These are phyloP conservation scores for Myotis findleyi DNA, from an alignment of 2,797 vertebrate species.

Conservation along the genomic window DNA sequence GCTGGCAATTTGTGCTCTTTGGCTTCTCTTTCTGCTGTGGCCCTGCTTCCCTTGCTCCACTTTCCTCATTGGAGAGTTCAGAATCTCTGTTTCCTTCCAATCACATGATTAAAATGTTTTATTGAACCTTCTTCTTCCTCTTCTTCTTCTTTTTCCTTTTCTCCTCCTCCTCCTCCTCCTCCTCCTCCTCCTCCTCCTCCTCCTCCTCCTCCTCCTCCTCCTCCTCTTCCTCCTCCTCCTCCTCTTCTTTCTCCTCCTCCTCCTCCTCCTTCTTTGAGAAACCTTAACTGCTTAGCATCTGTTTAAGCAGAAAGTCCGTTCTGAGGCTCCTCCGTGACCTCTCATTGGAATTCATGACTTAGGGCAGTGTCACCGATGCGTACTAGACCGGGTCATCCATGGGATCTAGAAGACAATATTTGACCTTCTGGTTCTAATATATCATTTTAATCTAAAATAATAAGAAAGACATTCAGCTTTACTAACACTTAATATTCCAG, in stretches of 20 bases:
- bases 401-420: background rate
- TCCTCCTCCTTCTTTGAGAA: background rate
- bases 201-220: background rate
- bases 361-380: background rate
- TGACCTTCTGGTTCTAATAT: background rate
- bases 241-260: too few species aligned
- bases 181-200: too few species aligned
- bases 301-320: background rate
- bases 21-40: background rate
- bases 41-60: background rate
- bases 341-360: background rate
- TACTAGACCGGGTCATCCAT: background rate
- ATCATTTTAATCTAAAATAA: slow-evolving; percentile 6
- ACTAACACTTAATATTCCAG: background rate
- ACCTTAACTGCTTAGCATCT: background rate
- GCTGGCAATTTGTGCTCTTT: background rate
- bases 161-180: too few species aligned
- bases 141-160: background rate
- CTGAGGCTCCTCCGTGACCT: background rate
- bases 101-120: background rate
- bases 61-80: background rate
- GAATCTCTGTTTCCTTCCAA: background rate
- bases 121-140: background rate
- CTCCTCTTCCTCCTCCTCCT: too few species aligned
- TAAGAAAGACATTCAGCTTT: background rate